Evolutionary conservation across 2,113 vertebrate genomes (phyloP), one percentile per base, ranked within the genome.

Genomic region (Ariopsis seemanni): DNA sequence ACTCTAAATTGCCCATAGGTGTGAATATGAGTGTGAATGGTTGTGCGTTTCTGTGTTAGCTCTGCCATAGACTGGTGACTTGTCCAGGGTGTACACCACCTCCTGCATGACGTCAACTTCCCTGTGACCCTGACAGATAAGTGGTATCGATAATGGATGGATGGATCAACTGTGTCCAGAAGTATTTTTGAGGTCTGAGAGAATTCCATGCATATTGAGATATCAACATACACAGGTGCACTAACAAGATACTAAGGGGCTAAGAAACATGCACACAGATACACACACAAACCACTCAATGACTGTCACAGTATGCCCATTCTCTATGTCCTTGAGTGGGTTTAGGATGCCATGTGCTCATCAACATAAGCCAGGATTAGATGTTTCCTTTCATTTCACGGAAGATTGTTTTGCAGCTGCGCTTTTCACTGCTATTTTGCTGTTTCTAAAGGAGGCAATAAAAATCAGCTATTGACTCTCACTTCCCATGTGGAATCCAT

Each of bases 281-380:
- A 82, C 30, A 62, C n/a, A 79, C 72, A 71, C 63, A 58, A 58
- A 58, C 48, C 42, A 83, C 57, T 62, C 57, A 80, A 30, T 75
- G 65, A 80, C 48, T 53, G 63, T 78, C 85, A 87, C 25, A 55
- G 67, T 88, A 88, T 81, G 81, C 65, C 77, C 55, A 85, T 84
- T 89, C 81, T 80, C 71, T 85, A 88, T 91, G 90, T 88, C 88
- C 88, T 91, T 91, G 86, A 91, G 88, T 89, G 84, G 86, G 86
- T 88, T 91, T 91, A 90, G 79, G 81, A 89, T 89, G 88, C 88
- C 90, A 91, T 83, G 85, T 79, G 87, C 90, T 91, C 90, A 91
- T 89, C 86, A 90, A 83, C 86, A 89, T 90, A 90, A 90, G 82
- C 86, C 84, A 82, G 86, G 88, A 90, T 90, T 90, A 89, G 88